phyloP scores from a whole-genome alignment of 2,888 invertebrate genomes.

The Drosophila dives region DNA sequence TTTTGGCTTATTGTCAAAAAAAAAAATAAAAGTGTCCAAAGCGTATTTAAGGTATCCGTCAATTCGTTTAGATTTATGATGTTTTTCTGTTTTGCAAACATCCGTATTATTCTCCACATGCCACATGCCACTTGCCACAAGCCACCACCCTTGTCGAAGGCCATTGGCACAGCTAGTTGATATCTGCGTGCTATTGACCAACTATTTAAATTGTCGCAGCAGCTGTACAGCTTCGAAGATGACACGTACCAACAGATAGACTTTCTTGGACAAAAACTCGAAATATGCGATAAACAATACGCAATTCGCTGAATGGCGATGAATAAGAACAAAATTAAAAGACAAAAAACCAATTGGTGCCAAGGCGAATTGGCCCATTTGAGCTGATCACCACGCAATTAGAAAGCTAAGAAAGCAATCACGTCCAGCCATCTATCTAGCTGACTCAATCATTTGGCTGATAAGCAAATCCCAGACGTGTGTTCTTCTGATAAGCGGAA shows the following conservation, averaged over 20 bases:
- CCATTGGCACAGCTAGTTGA: slow-evolving; percentile 44
- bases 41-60: slow-evolving; percentile 23
- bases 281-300: slow-evolving; percentile 45
- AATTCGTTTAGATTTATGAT: slow-evolving; percentile 47
- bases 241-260: slow-evolving; percentile 51
- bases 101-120: slow-evolving; percentile 8
- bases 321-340: background rate
- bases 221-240: slow-evolving; percentile 33
- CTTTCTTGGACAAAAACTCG: slow-evolving; percentile 36
- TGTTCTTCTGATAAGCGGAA: slow-evolving; percentile 34
- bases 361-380: slow-evolving; percentile 52
- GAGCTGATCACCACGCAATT: slow-evolving; percentile 41
- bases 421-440: slow-evolving; percentile 26
- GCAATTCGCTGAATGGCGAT: slow-evolving; percentile 30
- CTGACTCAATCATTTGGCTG: slow-evolving; percentile 17
- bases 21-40: slow-evolving; percentile 5
- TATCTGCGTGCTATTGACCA: slow-evolving; percentile 59
- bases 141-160: slow-evolving; percentile 41
- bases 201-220: slow-evolving; percentile 35
- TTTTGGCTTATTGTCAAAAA: slow-evolving; percentile 34
- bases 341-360: slow-evolving; percentile 39
- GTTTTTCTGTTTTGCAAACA: slow-evolving; percentile 35
- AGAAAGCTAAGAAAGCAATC: slow-evolving; percentile 51
- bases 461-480: slow-evolving; percentile 45
- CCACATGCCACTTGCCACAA: slow-evolving; percentile 5